Evolutionary conservation across 1,140 invertebrate genomes (phyloP), one percentile per base, ranked within the genome.

Genomic region (Brachionus sp.): DNA sequence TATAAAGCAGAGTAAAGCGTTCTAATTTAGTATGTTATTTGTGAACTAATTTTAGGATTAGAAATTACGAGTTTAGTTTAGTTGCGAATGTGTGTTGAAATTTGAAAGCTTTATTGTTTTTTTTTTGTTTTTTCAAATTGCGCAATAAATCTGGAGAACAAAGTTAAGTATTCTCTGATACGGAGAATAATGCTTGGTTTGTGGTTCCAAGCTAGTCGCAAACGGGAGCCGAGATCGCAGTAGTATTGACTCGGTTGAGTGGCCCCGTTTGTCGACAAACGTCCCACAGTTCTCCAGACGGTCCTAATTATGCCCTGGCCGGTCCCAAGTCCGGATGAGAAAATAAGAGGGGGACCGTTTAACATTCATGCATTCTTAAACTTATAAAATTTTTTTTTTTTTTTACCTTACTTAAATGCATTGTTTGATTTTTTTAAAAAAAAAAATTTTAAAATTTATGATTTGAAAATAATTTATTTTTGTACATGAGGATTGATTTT

Each of bases 131-230:
- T 29, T 29, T 29, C 29, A 29, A 29, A 57, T 57, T 57, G 50
- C 50, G 50, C 50, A 57, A 25, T 19, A 25, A 19, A 19, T 23
- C 50, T 57, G 50, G 50, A 57, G 50, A 57, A 57, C 16, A 57
- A 57, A 57, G 50, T 57, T 57, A 57, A 57, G 50, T 57, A 57
- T 57, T 57, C 50, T 57, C 50, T 57, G 50, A 19, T 57, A 57
- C 19, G 50, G 50, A 57, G 50, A 57, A 57, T 57, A 57, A 57
- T 25, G 50, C 50, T 57, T 57, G 50, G 50, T 57, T 57, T 57
- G 50, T 57, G 50, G 50, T 57, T 57, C 50, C 50, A 57, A 57
- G 50, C 50, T 57, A 57, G 50, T 57, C 16, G 50, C 50, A 57
- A 57, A 57, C 50, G 19, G 50, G 50, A 57, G 50, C 50, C 50